Conservation (phyloP, 1,140 invertebrate genomes). For the Drosophila pectinifera region DNA sequence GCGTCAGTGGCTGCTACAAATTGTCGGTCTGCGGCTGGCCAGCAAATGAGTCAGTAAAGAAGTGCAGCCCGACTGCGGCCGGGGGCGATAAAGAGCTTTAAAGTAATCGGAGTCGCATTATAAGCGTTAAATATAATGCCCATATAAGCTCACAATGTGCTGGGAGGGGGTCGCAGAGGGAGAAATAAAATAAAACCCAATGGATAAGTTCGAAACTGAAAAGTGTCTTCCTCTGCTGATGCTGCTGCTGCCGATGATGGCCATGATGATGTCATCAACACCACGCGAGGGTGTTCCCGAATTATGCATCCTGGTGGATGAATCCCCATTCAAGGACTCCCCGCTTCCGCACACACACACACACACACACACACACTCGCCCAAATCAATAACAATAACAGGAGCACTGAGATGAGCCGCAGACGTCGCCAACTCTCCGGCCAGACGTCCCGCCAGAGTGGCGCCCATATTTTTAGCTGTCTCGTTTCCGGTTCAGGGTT, state of each 20-base stretch:
- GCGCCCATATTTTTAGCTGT: constrained; percentile 62
- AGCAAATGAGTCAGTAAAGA: constrained; percentile 44
- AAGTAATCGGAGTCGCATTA: constrained; percentile 59
- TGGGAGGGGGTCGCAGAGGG: neutral
- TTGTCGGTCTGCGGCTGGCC: constrained; percentile 27
- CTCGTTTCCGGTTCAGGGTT: constrained; percentile 54
- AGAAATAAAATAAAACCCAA: constrained; percentile 40
- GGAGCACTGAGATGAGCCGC: constrained; percentile 47
- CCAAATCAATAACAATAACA: constrained; percentile 73
- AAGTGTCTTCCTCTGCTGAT: constrained; percentile 44
- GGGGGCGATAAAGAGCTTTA: constrained; percentile 56
- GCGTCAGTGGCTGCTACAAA: constrained; percentile 34
- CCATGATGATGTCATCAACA: constrained; percentile 61
- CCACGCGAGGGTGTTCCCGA: constrained; percentile 48
- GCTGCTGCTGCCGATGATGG: constrained; percentile 45
- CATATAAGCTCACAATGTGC: constrained; percentile 42
- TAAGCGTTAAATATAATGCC: constrained; percentile 71
- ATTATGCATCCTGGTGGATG: constrained; percentile 65
- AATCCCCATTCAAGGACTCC: constrained; percentile 18
- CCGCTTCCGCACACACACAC: constrained; percentile 13
- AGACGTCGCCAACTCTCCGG: constrained; percentile 54
- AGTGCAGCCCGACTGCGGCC: constrained; percentile 20
- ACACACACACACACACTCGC: constrained; percentile 8
- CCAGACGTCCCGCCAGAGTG: constrained; percentile 63
- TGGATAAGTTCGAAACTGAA: constrained; percentile 39